These are phyloP conservation scores for Oscheius sp. DNA, from an alignment of 1,140 invertebrate species.

Conservation along the genomic window DNA sequence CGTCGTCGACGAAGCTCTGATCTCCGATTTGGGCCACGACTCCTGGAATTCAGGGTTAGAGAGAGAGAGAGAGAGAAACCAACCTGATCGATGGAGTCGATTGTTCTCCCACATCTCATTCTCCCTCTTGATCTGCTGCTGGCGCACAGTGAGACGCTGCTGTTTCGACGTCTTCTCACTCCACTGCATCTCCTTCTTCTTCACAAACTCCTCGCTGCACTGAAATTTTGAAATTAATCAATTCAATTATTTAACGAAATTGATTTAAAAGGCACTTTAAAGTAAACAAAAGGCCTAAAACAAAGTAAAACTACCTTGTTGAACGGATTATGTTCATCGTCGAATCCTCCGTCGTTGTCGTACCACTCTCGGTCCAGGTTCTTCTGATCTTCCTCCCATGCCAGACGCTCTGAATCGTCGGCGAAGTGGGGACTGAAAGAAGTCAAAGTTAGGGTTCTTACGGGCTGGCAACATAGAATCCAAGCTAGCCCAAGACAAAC, in stretches of 20 bases:
- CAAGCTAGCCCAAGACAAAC: constrained; percentile 3
- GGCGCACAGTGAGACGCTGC: constrained; percentile 54
- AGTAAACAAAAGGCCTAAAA: too few species aligned
- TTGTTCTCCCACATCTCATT: constrained; percentile 98
- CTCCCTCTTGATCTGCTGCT: constrained; percentile 68
- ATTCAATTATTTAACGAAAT: background rate
- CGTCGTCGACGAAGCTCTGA: constrained; percentile 66
- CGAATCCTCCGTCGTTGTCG: constrained; percentile 85
- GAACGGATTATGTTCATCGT: constrained; percentile 90
- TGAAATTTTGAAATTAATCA: constrained; percentile 58
- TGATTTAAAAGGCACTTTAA: background rate
- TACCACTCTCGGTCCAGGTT: constrained; percentile 95
- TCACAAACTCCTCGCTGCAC: constrained; percentile 69
- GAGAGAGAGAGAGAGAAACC: constrained; percentile 1
- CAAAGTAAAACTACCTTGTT: constrained; percentile 56
- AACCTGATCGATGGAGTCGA: constrained; percentile 71
- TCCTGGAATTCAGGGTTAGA: constrained; percentile 61
- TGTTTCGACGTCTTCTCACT: constrained; percentile 53
- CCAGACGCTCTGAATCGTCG: constrained; percentile 70
- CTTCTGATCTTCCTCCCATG: constrained; percentile 90
- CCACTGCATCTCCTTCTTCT: constrained; percentile 56
- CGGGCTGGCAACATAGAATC: background rate
- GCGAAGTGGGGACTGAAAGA: constrained; percentile 41
- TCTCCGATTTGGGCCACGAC: constrained; percentile 87
- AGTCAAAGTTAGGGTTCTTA: background rate